Conservation (phyloP, 1,140 invertebrate genomes). For the Potamilus streckersoni region DNA sequence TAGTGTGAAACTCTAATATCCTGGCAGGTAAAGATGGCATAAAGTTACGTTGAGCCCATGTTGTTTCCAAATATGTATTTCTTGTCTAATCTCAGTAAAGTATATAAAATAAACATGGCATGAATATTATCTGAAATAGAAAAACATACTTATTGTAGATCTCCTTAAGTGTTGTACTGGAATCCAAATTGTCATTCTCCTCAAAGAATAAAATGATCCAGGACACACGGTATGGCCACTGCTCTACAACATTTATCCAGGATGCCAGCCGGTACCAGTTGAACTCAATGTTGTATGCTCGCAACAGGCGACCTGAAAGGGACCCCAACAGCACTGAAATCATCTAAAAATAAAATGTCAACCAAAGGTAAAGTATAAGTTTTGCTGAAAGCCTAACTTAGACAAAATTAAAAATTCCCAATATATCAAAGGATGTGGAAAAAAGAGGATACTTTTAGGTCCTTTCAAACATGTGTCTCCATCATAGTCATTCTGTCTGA, state of each 20-base stretch:
- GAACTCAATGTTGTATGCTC: constrained; percentile 99
- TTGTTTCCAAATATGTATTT: too few relatives aligned
- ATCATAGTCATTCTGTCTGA: background rate
- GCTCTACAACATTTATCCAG: constrained; percentile 98
- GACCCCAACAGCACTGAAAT: background rate
- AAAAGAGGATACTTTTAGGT: too few relatives aligned
- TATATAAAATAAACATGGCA: background rate
- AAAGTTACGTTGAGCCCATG: too few relatives aligned
- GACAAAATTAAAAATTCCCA: background rate
- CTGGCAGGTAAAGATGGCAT: too few relatives aligned
- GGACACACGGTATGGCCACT: constrained; percentile 97
- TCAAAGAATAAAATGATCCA: constrained; percentile 98
- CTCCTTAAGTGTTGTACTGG: constrained; percentile 84
- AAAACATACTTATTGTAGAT: constrained; percentile 88
- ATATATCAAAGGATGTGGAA: background rate
- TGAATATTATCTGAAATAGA: background rate
- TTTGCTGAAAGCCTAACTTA: background rate
- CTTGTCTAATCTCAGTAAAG: background rate
- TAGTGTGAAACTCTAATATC: too few relatives aligned
- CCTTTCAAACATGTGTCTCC: too few relatives aligned
- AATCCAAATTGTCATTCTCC: constrained; percentile 89
- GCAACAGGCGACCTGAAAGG: constrained; percentile 83
- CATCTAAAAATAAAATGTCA: background rate
- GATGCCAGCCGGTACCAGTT: constrained; percentile 97
- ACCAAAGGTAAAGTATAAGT: background rate